These are phyloP conservation scores for Lepisosteus oculatus DNA, from an alignment of 2,113 vertebrate genomes.

Conservation along the genomic window DNA sequence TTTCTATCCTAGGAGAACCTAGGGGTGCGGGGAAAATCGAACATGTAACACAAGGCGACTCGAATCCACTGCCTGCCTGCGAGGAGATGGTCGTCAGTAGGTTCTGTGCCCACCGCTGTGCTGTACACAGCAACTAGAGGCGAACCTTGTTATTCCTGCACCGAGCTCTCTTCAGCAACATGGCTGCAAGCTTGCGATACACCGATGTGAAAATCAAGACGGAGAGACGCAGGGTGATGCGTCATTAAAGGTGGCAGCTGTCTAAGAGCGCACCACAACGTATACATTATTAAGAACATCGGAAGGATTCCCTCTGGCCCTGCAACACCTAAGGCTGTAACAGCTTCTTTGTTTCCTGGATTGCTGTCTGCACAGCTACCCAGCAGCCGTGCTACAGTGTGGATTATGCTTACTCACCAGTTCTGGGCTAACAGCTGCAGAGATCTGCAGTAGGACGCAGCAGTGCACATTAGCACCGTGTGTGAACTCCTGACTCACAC, in stretches of 20 bases:
- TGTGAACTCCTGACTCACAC: background rate
- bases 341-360: constrained; percentile 1
- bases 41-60: no score
- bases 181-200: background rate
- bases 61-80: no score
- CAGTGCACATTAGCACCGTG: background rate
- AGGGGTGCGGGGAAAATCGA: no score
- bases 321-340: constrained; percentile 20
- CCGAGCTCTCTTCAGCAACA: background rate
- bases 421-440: constrained; percentile 46
- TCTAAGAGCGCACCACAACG: constrained; percentile 24
- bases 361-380: constrained; percentile 28
- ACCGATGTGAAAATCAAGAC: constrained; percentile 8
- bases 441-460: constrained; percentile 32
- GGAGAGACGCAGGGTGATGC: constrained; percentile 23
- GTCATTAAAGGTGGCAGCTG: constrained; percentile 35
- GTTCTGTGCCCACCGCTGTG: no score
- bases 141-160: no score
- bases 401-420: constrained; percentile 62
- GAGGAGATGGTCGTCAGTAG: no score
- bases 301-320: constrained; percentile 31
- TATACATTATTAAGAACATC: constrained; percentile 46
- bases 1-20: no score
- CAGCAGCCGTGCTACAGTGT: constrained; percentile 33
- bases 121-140: no score